phyloP scores from a whole-genome alignment of 2,888 invertebrate species.

The Acutogordius australiensis region DNA sequence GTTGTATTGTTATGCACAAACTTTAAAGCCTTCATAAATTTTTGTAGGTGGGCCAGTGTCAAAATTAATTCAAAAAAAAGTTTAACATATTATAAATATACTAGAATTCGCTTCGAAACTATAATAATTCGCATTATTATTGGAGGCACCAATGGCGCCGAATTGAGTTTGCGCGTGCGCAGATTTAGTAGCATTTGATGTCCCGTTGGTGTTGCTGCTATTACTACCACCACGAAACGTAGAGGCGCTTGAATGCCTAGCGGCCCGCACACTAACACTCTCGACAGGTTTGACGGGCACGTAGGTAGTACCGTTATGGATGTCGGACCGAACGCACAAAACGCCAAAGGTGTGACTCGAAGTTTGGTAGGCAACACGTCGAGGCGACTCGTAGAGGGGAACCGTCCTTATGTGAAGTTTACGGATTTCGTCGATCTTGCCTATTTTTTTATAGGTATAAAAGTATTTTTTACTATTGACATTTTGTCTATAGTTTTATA shows the following conservation, averaged over 20 bases:
- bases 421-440: constrained; percentile 90
- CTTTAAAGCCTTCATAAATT: too few relatives aligned
- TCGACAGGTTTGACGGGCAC: background rate
- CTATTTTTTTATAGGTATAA: constrained; percentile 23
- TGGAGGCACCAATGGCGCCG: too few relatives aligned
- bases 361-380: constrained; percentile 71
- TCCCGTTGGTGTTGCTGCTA: too few relatives aligned
- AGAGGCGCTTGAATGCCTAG: background rate
- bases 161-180: too few relatives aligned
- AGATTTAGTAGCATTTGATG: too few relatives aligned
- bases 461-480: background rate
- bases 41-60: too few relatives aligned
- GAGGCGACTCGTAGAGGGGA: constrained; percentile 65
- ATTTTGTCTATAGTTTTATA: too few relatives aligned
- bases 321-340: constrained; percentile 57
- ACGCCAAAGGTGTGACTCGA: constrained; percentile 67
- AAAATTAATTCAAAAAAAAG: too few relatives aligned
- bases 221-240: background rate
- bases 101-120: too few relatives aligned
- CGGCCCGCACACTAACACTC: background rate
- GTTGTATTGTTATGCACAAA: too few relatives aligned
- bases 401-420: constrained; percentile 85
- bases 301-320: constrained; percentile 20
- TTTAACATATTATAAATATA: too few relatives aligned
- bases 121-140: too few relatives aligned